Percentiles rank a stretch among this genome's conserved stretches.
Evolutionary conservation across 2,797 vertebrate genomes (phyloP).

Genomic region (Falco concolor): DNA sequence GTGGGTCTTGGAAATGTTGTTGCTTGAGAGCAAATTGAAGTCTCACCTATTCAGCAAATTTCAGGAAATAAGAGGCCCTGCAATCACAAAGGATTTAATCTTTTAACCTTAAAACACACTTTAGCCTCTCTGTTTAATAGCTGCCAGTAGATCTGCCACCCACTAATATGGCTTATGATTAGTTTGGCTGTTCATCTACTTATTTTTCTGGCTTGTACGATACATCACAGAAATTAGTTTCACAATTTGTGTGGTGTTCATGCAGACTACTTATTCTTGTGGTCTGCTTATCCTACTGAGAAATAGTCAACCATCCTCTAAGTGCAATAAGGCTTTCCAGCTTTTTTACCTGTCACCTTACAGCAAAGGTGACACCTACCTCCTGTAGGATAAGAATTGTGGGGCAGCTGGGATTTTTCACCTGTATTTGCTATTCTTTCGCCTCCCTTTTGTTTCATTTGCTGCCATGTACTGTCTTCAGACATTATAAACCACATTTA

Average conservation of each 20-base stretch:
- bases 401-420: not conserved
- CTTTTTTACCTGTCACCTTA: not conserved
- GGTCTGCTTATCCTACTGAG: not conserved
- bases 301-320: not conserved
- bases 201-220: not conserved
- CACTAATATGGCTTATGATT: not conserved
- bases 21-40: not conserved
- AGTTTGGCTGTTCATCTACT: not conserved
- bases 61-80: not conserved
- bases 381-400: not conserved
- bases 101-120: not conserved
- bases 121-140: not conserved
- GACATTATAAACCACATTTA: not conserved
- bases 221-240: not conserved
- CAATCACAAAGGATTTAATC: not conserved
- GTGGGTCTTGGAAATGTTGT: not conserved
- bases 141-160: not conserved
- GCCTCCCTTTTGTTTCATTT: not conserved
- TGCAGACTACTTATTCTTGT: not conserved
- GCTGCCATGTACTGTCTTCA: not conserved
- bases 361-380: not conserved
- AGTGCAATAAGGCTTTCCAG: not conserved
- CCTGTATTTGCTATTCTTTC: not conserved
- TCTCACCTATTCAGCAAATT: not conserved
- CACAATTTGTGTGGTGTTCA: not conserved